Conservation (phyloP, 2,888 invertebrate genomes). For the Halictus quadricinctus region DNA sequence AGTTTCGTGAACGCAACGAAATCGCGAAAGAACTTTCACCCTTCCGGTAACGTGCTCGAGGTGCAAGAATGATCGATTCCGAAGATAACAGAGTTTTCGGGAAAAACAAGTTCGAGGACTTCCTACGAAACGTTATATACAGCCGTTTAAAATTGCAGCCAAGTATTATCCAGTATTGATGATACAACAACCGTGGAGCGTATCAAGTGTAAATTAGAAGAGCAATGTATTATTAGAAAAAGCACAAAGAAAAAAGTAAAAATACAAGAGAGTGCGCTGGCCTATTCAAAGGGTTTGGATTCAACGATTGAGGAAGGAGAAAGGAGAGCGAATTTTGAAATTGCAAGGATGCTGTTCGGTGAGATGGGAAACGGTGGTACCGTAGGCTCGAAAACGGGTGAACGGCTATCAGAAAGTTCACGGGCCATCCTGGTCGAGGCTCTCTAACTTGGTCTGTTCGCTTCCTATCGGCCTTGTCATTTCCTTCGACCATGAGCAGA, state of each 20-base stretch:
- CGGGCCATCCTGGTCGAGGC: neutral
- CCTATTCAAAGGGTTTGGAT: neutral
- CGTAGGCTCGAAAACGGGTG: neutral
- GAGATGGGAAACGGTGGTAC: neutral
- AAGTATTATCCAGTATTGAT: no score
- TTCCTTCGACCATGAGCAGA: slow-evolving; percentile 36
- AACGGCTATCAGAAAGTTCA: neutral
- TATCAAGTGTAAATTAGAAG: no score
- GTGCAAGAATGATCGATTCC: neutral
- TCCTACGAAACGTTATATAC: no score
- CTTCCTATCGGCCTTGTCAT: slow-evolving; percentile 55
- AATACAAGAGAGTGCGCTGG: no score
- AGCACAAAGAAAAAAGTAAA: no score
- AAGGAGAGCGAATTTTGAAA: no score
- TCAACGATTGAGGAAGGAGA: no score
- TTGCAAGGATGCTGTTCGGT: no score
- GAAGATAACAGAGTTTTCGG: neutral
- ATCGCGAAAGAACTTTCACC: slow-evolving; percentile 18
- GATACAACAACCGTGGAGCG: no score
- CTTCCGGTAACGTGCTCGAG: neutral
- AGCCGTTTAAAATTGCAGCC: no score
- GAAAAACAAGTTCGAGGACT: no score
- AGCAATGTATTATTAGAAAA: no score
- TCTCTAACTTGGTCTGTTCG: slow-evolving; percentile 22
- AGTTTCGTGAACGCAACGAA: slow-evolving; percentile 54